Percentiles rank a stretch among this genome's conserved stretches.
These are phyloP conservation scores for Syrphus vitripennis DNA, from an alignment of 2,888 invertebrate species.

Conservation along the genomic window DNA sequence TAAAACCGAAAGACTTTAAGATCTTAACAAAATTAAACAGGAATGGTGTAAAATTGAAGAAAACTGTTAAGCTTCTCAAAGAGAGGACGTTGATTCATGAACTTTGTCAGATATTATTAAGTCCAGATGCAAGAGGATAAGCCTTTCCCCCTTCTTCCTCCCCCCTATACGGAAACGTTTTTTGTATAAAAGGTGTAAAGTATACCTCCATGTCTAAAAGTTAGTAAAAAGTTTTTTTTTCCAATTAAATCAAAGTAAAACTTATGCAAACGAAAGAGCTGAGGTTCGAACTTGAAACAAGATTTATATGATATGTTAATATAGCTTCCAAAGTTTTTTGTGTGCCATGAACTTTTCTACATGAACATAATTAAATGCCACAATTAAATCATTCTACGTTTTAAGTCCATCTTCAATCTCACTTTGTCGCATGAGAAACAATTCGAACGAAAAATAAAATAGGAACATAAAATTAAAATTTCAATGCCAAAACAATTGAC, in stretches of 20 bases:
- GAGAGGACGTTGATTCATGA: no score
- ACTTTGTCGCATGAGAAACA: background rate
- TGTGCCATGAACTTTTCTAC: no score
- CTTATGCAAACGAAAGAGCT: background rate
- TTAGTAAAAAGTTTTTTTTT: background rate
- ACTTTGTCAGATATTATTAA: no score
- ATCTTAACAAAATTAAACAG: no score
- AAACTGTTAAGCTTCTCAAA: no score
- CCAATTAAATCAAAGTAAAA: background rate
- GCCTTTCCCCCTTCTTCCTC: no score
- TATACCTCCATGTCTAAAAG: no score
- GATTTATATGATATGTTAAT: background rate
- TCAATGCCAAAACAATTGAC: background rate
- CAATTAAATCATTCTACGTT: background rate
- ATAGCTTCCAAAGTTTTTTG: background rate
- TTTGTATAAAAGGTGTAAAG: no score
- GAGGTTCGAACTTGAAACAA: background rate
- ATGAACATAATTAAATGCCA: background rate
- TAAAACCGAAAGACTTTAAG: no score
- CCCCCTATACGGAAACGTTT: no score
- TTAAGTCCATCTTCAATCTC: background rate
- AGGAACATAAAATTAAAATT: background rate
- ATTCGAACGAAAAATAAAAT: background rate
- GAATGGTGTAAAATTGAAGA: no score
- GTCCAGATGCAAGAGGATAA: no score